These are phyloP conservation scores for Nasonia giraulti DNA, from an alignment of 1,140 invertebrate genomes.

Conservation along the genomic window DNA sequence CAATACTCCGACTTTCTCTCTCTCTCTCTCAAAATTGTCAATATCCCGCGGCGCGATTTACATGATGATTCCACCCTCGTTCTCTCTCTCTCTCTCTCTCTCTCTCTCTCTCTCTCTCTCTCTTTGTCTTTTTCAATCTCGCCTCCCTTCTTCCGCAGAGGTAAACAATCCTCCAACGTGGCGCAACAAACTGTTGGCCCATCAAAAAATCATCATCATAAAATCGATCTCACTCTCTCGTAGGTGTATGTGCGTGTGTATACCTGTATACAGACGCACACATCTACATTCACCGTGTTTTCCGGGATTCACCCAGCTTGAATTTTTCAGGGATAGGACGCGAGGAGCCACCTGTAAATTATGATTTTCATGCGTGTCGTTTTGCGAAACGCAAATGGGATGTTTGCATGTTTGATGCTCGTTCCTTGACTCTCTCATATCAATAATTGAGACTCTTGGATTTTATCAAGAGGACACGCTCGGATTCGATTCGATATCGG, in stretches of 20 bases:
- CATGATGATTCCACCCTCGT: background rate
- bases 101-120: background rate
- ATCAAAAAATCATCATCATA: conserved; percentile 28
- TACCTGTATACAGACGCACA: too few species aligned
- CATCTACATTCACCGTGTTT: too few species aligned
- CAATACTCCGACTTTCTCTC: background rate
- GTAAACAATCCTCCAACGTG: background rate
- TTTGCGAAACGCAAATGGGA: background rate
- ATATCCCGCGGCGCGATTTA: background rate
- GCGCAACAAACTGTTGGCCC: background rate
- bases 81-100: background rate
- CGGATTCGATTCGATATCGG: too few species aligned
- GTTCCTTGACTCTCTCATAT: background rate
- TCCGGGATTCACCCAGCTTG: background rate
- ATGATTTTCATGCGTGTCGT: background rate
- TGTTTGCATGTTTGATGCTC: background rate
- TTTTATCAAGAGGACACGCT: too few species aligned
- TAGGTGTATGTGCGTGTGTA: too few species aligned
- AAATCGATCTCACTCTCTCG: background rate
- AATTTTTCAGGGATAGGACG: background rate
- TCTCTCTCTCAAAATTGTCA: background rate
- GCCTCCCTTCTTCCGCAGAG: background rate
- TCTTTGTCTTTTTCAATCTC: too few species aligned
- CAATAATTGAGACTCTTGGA: background rate
- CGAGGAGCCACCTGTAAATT: background rate